These are phyloP conservation scores for Amphiprion percula DNA, from an alignment of 2,113 vertebrate species.

Conservation along the genomic window DNA sequence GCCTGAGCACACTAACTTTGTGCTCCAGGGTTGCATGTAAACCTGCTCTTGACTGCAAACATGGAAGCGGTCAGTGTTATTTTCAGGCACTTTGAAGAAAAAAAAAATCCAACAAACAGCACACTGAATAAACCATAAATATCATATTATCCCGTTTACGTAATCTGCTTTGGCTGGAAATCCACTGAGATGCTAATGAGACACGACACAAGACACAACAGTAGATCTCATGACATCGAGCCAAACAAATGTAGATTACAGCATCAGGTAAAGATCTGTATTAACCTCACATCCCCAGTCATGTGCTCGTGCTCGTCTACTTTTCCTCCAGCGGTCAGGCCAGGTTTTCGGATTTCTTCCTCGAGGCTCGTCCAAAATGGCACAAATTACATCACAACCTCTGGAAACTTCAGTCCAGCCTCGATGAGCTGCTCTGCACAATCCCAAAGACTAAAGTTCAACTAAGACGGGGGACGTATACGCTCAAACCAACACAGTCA, in stretches of 20 bases:
- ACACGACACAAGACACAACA: not conserved
- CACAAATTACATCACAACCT: conserved; percentile 40
- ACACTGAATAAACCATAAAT: not conserved
- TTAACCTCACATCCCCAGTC: not conserved
- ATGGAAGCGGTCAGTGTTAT: conserved; percentile 26
- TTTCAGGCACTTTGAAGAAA: conserved; percentile 1
- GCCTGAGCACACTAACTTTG: not conserved
- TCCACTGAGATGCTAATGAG: conserved; percentile 22
- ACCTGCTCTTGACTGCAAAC: conserved; percentile 58
- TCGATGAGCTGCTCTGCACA: conserved; percentile 2
- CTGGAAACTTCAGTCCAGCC: conserved; percentile 17
- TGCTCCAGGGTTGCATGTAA: conserved; percentile 48
- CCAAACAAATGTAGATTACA: not conserved
- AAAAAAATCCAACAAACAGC: conserved; percentile 7
- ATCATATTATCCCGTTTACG: not conserved
- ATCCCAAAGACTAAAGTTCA: too few relatives aligned
- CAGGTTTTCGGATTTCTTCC: conserved; percentile 43
- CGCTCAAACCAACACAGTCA: too few relatives aligned
- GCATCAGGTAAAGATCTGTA: not conserved
- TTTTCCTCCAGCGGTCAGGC: conserved; percentile 1
- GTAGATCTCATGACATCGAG: not conserved
- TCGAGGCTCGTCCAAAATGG: conserved; percentile 44
- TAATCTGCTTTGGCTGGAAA: not conserved
- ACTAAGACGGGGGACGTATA: too few relatives aligned
- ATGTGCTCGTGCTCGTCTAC: not conserved